Conservation (phyloP, 2,113 vertebrate species). For the Sapayoa aenigma region DNA sequence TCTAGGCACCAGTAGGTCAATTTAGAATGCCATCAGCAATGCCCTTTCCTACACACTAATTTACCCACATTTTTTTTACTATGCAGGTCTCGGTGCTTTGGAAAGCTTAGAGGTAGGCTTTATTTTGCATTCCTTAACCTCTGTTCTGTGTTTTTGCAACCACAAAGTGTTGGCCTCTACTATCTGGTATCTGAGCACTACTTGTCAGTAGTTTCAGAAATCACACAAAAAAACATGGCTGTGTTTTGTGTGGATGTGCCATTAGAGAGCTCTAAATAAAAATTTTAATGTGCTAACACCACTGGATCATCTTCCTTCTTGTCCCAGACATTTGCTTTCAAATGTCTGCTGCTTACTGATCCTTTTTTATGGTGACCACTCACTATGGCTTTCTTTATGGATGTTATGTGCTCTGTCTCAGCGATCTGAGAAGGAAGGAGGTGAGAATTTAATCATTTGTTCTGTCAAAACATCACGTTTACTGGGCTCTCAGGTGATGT, state of each 20-base stretch:
- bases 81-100: not conserved
- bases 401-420: not conserved
- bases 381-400: not conserved
- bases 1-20: not conserved
- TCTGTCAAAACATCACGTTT: not conserved
- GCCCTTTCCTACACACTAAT: not conserved
- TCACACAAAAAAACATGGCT: not conserved
- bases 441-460: not conserved
- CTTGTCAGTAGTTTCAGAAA: not conserved
- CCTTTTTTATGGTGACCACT: not conserved
- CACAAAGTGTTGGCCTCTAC: not conserved
- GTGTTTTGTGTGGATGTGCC: not conserved
- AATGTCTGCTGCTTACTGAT: not conserved
- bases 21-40: not conserved
- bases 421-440: not conserved
- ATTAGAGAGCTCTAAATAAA: not conserved
- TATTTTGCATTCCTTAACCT: not conserved
- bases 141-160: not conserved
- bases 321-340: not conserved
- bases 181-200: too few relatives aligned
- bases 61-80: rapidly evolving
- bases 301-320: not conserved
- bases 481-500: not conserved
- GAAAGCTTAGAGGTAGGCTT: not conserved
- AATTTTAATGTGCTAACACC: not conserved